phyloP scores from a whole-genome alignment of 2,888 invertebrate genomes.

The Diaperis boleti region DNA sequence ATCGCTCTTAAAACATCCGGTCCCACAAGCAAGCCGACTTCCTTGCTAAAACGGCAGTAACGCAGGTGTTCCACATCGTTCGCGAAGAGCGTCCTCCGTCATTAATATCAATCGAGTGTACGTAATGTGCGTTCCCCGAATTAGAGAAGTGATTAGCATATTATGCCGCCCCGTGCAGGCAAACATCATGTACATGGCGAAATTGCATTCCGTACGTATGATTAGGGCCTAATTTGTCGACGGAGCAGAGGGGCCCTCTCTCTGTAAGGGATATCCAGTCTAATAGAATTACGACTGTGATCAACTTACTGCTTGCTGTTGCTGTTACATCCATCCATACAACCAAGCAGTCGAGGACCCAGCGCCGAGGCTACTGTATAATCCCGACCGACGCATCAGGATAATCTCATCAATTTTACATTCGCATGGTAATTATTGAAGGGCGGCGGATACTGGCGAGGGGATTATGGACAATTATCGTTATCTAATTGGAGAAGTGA shows the following conservation, averaged over 20 bases:
- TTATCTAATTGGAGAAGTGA: slow-evolving; percentile 10
- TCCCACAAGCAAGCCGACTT: background rate
- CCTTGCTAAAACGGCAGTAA: background rate
- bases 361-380: slow-evolving; percentile 18
- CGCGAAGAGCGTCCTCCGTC: slow-evolving; percentile 44
- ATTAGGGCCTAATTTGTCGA: slow-evolving; percentile 63
- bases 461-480: slow-evolving; percentile 15
- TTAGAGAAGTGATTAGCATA: slow-evolving; percentile 59
- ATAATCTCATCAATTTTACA: slow-evolving; percentile 37
- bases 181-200: slow-evolving; percentile 40
- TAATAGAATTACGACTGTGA: slow-evolving; percentile 64
- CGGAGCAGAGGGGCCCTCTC: slow-evolving; percentile 59
- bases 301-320: slow-evolving; percentile 57
- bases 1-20: background rate
- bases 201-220: slow-evolving; percentile 64
- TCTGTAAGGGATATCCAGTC: slow-evolving; percentile 63
- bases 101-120: slow-evolving; percentile 60
- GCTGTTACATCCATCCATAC: too few species aligned
- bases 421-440: slow-evolving; percentile 29
- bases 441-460: slow-evolving; percentile 5
- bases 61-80: slow-evolving; percentile 38
- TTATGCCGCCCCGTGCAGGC: slow-evolving; percentile 55
- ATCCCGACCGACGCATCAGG: slow-evolving; percentile 33
- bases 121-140: slow-evolving; percentile 57
- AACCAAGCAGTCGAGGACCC: slow-evolving; percentile 9